A percentile compares a stretch with the other conserved stretches of the same genome.
phyloP scores from a whole-genome alignment of 2,797 vertebrate genomes.

The Betta splendens region DNA sequence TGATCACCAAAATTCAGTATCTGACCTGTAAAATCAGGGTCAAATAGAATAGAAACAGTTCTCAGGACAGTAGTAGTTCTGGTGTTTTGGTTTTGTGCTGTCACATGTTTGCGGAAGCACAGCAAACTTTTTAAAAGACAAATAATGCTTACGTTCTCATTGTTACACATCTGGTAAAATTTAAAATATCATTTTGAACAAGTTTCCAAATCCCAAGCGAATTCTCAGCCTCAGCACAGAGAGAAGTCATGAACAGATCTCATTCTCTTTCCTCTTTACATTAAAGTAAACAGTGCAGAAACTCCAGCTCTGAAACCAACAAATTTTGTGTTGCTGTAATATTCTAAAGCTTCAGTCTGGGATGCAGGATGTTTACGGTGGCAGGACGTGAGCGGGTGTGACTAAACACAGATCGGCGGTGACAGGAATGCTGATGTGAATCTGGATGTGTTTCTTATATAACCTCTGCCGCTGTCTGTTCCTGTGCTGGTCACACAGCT shows the following conservation, averaged over 20 bases:
- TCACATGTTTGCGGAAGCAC: neutral
- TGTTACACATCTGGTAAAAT: neutral
- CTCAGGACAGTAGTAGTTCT: too few relatives aligned
- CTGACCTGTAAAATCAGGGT: too few relatives aligned
- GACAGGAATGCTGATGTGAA: slow-evolving; percentile 40
- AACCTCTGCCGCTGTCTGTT: slow-evolving; percentile 49
- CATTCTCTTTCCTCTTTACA: slow-evolving; percentile 14
- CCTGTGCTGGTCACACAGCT: slow-evolving; percentile 35
- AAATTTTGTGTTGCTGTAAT: slow-evolving; percentile 19
- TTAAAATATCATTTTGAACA: neutral
- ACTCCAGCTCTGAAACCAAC: slow-evolving; percentile 10
- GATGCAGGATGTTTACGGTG: neutral
- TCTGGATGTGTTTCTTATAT: slow-evolving; percentile 37
- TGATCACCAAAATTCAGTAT: too few relatives aligned
- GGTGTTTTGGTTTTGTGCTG: neutral
- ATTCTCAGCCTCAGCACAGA: slow-evolving; percentile 1
- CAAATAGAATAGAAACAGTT: too few relatives aligned
- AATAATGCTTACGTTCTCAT: slow-evolving; percentile 1
- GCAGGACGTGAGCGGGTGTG: slow-evolving; percentile 20
- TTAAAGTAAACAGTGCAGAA: neutral
- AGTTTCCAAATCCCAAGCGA: slow-evolving; percentile 8
- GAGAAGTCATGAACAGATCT: slow-evolving; percentile 6
- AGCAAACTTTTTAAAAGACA: slow-evolving; percentile 1
- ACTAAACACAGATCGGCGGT: slow-evolving; percentile 41
- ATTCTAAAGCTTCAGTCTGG: neutral